A percentile compares a stretch with the other conserved stretches of the same genome.
phyloP scores from a whole-genome alignment of 2,113 vertebrate species.

The Ptilonorhynchus violaceus region DNA sequence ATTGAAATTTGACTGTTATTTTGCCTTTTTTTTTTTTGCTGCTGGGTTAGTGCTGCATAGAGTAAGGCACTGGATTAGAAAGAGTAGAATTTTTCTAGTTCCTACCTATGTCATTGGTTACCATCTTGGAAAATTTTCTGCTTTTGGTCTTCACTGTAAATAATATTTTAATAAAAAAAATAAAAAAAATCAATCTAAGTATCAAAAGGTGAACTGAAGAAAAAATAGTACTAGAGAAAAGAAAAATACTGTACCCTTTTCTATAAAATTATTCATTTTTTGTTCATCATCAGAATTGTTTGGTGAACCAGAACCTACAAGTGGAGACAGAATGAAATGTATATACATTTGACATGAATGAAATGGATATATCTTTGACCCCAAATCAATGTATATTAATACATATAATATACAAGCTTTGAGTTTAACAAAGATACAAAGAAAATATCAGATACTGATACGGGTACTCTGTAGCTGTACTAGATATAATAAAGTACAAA shows the following conservation, averaged over 20 bases:
- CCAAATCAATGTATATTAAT: neutral
- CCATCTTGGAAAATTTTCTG: conserved; percentile 97
- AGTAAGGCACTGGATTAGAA: conserved; percentile 69
- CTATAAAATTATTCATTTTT: conserved; percentile 92
- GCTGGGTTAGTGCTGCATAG: conserved; percentile 72
- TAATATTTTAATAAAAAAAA: conserved; percentile 76
- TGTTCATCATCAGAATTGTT: conserved; percentile 93
- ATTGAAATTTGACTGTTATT: conserved; percentile 27
- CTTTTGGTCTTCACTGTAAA: conserved; percentile 97
- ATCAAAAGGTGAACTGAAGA: conserved; percentile 68
- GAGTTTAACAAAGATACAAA: neutral
- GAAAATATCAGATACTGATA: neutral
- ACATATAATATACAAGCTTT: neutral
- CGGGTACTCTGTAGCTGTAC: neutral
- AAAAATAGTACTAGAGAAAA: conserved; percentile 65
- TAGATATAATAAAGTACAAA: neutral
- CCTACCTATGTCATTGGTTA: conserved; percentile 87
- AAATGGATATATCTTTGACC: conserved; percentile 6
- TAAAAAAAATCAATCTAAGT: conserved; percentile 75
- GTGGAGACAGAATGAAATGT: conserved; percentile 72
- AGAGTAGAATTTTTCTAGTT: conserved; percentile 75
- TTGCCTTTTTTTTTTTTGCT: neutral
- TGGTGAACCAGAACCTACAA: conserved; percentile 88
- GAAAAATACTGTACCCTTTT: conserved; percentile 91
- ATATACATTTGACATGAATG: conserved; percentile 34